Base-by-base conservation (phyloP, 2,797 vertebrate species). In the Apogon hyalosoma region DNA sequence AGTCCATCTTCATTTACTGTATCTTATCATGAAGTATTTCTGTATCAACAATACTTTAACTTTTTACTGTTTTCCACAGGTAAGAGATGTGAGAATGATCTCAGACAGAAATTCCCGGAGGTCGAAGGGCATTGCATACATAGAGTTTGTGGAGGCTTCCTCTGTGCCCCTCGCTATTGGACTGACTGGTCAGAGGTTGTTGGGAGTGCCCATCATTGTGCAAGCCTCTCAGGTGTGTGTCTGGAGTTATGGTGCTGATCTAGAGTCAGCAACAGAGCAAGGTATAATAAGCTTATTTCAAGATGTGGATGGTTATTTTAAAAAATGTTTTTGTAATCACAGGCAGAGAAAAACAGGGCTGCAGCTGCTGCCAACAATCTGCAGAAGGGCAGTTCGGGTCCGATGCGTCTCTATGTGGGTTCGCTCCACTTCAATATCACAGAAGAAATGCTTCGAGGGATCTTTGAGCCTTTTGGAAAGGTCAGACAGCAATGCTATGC, bases 121-220 rank as follows among this genome's bases (percentile, higher is more conserved):
- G 65, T 99, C 98, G 13, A 99, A 99, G 87, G 98, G 98, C 82
- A 99, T 99, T 76, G 98, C 98, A n/a, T 99, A 99, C 71, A 96
- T 99, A 38, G 98, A 99, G 63, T 99, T 99, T 88, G 95, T 98
- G 48, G 97, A 99, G 77, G 90, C 97, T 3, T 97, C 95, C 14
- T 99, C 98, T 24, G 98, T 99, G 52, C 97, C 98, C 16, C 91
- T 99, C 79, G 98, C 98, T 4, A 99, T 99, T 81, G 98, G 98
- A 64, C 80, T 99, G 70, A 99, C 98, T 16, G 98, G 98, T 6
- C 98, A 99, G 83, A 95, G 97, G 72, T 95, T 99, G 48, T 82
- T 99, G 80, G 98, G 98, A 45, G 98, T 99, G 41, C 98, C 98
- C 41, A 99, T 99, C 81, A 99, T 99, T 52, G 98, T 99, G 13